A percentile compares a stretch with the other conserved stretches of the same genome.
phyloP scores from a whole-genome alignment of 1,140 invertebrate species.

The Drosophila parvula region DNA sequence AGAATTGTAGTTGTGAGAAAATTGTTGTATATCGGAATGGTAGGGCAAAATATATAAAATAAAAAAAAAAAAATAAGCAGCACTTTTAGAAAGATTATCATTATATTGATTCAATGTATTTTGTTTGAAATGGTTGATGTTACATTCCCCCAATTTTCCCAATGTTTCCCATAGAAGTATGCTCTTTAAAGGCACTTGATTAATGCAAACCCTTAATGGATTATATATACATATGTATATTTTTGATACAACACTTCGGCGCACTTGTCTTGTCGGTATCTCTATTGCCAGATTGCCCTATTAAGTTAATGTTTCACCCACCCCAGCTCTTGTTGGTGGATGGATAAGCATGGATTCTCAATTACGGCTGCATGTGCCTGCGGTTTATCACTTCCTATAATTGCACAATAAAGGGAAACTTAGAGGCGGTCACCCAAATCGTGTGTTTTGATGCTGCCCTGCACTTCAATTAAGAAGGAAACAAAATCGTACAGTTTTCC shows the following conservation, averaged over 20 bases:
- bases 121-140: background rate
- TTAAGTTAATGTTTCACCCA: slow-evolving; percentile 26
- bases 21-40: background rate
- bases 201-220: slow-evolving; percentile 39
- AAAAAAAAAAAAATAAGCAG: background rate
- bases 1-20: slow-evolving; percentile 4
- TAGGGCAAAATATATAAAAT: background rate
- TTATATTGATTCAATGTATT: background rate
- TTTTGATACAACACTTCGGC: slow-evolving; percentile 37
- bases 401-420: slow-evolving; percentile 36
- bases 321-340: slow-evolving; percentile 10
- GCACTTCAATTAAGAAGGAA: slow-evolving; percentile 24
- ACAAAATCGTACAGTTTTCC: slow-evolving; percentile 6
- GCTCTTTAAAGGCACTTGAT: slow-evolving; percentile 24
- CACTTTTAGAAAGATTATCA: background rate
- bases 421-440: slow-evolving; percentile 25
- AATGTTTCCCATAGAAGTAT: slow-evolving; percentile 8
- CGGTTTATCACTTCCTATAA: slow-evolving; percentile 42
- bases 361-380: slow-evolving; percentile 40
- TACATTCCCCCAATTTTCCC: background rate
- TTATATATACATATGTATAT: slow-evolving; percentile 16
- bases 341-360: slow-evolving; percentile 39
- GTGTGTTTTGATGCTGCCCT: slow-evolving; percentile 4
- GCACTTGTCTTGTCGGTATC: slow-evolving; percentile 24
- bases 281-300: slow-evolving; percentile 42